These are phyloP conservation scores for Petrocephalus microphthalmus DNA, from an alignment of 2,113 vertebrate genomes.

Conservation along the genomic window DNA sequence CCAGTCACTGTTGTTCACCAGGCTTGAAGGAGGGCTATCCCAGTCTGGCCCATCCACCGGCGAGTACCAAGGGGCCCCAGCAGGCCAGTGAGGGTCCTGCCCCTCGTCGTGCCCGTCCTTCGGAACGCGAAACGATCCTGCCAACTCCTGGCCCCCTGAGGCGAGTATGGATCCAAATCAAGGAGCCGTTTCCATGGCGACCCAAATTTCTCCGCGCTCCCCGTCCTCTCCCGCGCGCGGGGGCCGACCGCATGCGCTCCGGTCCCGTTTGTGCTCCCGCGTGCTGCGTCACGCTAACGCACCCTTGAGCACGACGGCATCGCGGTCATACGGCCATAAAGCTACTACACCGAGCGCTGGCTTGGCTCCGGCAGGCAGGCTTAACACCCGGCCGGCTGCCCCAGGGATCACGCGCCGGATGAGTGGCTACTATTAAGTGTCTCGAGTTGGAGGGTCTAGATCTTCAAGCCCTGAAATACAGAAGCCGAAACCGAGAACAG, in stretches of 20 bases:
- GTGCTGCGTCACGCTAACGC: not conserved
- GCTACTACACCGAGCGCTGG: not conserved
- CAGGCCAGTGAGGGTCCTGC: slow-evolving; percentile 15
- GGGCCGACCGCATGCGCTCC: not conserved
- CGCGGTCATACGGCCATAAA: not conserved
- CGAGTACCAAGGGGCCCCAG: not conserved
- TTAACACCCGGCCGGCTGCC: not conserved
- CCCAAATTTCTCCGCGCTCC: slow-evolving; percentile 24
- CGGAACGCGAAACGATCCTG: slow-evolving; percentile 39
- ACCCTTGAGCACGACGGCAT: not conserved
- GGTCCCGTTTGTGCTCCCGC: not conserved
- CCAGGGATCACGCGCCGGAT: not conserved
- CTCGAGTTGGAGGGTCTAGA: not conserved
- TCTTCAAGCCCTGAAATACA: not conserved
- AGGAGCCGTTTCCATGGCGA: slow-evolving; percentile 48
- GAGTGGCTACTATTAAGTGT: not conserved
- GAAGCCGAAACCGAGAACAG: not conserved
- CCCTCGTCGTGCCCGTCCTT: slow-evolving; percentile 27
- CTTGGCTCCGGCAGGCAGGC: not conserved
- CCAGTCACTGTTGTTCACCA: not conserved
- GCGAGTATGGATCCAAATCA: slow-evolving; percentile 30
- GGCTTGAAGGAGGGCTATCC: not conserved
- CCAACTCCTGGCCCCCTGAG: slow-evolving; percentile 40
- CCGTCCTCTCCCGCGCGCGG: slow-evolving; percentile 12
- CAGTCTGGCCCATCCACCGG: not conserved